Evolutionary conservation across 2,113 vertebrate genomes (phyloP).

Genomic region (Eurypyga helias): DNA sequence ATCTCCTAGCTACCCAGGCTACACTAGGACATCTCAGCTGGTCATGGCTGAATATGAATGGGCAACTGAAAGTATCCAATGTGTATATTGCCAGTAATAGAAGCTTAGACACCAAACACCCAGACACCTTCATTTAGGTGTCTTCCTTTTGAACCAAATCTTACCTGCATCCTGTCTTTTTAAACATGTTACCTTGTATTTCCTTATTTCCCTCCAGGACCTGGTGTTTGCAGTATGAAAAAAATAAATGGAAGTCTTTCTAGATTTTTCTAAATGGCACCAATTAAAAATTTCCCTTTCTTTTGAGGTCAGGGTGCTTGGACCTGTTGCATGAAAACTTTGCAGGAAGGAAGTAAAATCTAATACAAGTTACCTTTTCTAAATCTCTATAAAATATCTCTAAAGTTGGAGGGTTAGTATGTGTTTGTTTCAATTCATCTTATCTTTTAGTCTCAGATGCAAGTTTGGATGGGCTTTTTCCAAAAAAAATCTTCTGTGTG

Average conservation of each 20-base stretch:
- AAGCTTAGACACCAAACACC: neutral
- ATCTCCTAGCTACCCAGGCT: neutral
- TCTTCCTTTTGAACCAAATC: neutral
- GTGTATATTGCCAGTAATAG: neutral
- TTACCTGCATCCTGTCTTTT: neutral
- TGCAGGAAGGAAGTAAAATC: neutral
- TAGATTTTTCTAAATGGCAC: neutral
- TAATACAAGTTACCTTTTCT: neutral
- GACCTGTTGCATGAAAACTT: neutral
- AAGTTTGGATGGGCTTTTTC: neutral
- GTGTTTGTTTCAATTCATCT: neutral
- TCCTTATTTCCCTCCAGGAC: neutral
- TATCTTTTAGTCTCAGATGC: neutral
- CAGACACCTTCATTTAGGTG: neutral
- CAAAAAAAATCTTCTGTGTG: neutral
- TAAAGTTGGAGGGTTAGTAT: neutral
- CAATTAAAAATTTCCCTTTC: neutral
- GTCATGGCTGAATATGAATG: fast-evolving
- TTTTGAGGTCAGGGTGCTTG: neutral
- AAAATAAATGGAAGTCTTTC: neutral
- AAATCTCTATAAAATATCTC: neutral
- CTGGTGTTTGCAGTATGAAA: neutral
- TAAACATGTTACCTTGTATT: neutral
- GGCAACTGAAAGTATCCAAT: neutral
- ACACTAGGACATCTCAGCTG: neutral